Evolutionary conservation across 2,888 invertebrate genomes (phyloP).

Genomic region (Sesia apiformis): DNA sequence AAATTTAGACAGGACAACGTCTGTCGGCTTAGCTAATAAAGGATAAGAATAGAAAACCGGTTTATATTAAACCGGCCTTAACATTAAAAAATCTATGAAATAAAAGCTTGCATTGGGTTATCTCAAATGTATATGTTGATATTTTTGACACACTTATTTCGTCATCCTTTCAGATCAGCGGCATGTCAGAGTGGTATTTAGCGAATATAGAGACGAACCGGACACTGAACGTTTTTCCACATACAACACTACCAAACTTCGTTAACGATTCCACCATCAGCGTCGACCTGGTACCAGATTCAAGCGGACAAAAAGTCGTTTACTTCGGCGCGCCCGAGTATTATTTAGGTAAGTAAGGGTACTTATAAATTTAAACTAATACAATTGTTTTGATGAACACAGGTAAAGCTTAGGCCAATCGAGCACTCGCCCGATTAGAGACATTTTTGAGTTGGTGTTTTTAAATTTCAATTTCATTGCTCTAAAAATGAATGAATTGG

Average conservation of each 20-base stretch:
- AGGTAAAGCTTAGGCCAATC: too few relatives aligned
- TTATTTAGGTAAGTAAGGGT: constrained; percentile 74
- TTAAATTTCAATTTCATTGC: too few relatives aligned
- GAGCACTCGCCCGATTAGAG: too few relatives aligned
- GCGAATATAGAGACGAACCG: constrained; percentile 68
- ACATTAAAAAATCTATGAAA: too few relatives aligned
- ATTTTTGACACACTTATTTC: constrained; percentile 4
- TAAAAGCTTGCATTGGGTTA: too few relatives aligned
- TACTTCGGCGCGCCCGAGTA: constrained; percentile 85
- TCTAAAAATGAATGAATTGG: too few relatives aligned
- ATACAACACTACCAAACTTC: constrained; percentile 31
- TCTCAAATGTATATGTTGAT: not conserved
- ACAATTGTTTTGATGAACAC: too few relatives aligned
- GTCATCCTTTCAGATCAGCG: constrained; percentile 51
- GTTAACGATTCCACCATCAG: constrained; percentile 67
- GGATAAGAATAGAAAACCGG: too few relatives aligned
- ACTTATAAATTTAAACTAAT: too few relatives aligned
- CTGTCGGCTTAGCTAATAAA: too few relatives aligned
- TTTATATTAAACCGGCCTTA: not conserved
- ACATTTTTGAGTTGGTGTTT: too few relatives aligned
- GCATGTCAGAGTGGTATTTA: constrained; percentile 80
- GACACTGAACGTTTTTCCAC: constrained; percentile 44
- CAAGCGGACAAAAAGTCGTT: constrained; percentile 63
- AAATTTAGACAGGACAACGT: too few relatives aligned
- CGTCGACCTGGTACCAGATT: constrained; percentile 58